Conservation (phyloP, 1,140 invertebrate genomes). For the Zaprionus gabonicus region DNA sequence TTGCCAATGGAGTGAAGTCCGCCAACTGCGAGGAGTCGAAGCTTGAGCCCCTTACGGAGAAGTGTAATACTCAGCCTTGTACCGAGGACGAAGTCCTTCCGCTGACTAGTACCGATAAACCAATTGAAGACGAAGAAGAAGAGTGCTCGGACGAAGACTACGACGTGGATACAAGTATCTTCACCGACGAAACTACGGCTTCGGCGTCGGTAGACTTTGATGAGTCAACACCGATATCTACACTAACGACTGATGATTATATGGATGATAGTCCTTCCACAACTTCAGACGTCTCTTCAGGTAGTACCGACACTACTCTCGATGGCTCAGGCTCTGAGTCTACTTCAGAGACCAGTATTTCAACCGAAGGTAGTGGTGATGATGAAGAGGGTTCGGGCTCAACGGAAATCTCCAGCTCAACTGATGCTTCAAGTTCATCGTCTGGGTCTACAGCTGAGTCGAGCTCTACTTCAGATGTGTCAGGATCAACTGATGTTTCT, state of each 20-base stretch:
- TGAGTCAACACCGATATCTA: constrained; percentile 66
- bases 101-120: constrained; percentile 85
- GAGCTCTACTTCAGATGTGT: constrained; percentile 28
- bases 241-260: constrained; percentile 85
- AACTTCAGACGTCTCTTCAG: constrained; percentile 49
- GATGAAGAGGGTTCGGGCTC: constrained; percentile 42
- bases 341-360: constrained; percentile 61
- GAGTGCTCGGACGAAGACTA: constrained; percentile 85
- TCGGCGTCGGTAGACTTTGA: constrained; percentile 62
- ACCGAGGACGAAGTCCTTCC: constrained; percentile 89
- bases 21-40: constrained; percentile 88
- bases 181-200: constrained; percentile 49
- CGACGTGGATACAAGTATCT: constrained; percentile 46
- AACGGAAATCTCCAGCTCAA: constrained; percentile 47
- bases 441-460: constrained; percentile 13
- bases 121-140: constrained; percentile 85
- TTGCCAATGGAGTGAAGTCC: constrained; percentile 88
- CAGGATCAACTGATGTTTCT: constrained; percentile 24
- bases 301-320: constrained; percentile 64
- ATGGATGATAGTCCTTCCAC: constrained; percentile 87
- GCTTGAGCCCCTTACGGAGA: constrained; percentile 88
- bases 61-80: constrained; percentile 91
- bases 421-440: constrained; percentile 19
- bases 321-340: constrained; percentile 75
- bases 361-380: constrained; percentile 76